phyloP scores from a whole-genome alignment of 2,888 invertebrate genomes.

The Hymenopus coronatus region DNA sequence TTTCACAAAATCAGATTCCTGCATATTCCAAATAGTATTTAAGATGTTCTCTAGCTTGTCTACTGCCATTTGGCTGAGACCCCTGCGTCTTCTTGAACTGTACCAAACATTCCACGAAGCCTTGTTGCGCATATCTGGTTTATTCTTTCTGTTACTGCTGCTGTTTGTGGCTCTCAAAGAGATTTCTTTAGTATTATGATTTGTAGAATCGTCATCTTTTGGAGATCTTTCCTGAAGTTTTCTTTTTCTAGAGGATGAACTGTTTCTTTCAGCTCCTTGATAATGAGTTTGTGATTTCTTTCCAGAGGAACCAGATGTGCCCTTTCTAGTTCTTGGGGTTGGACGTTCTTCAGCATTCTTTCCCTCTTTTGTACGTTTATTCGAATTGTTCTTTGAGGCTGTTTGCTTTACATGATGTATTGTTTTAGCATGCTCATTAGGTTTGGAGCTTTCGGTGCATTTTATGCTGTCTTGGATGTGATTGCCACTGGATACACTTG shows the following conservation, averaged over 20 bases:
- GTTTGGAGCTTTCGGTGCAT: background rate
- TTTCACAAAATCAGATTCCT: conserved; percentile 39
- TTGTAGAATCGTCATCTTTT: background rate
- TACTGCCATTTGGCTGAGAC: conserved; percentile 38
- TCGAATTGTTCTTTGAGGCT: background rate
- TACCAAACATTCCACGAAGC: conserved; percentile 43
- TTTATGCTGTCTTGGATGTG: background rate
- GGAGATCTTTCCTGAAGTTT: background rate
- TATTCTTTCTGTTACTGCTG: background rate
- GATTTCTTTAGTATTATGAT: background rate
- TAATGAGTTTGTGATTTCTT: background rate
- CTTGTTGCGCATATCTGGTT: conserved; percentile 36
- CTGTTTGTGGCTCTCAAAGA: conserved; percentile 32
- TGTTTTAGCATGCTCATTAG: background rate
- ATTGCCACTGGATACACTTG: background rate
- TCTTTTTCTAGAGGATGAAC: background rate
- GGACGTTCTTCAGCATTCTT: background rate
- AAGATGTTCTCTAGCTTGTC: conserved; percentile 42
- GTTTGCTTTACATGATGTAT: background rate
- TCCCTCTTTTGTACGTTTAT: background rate
- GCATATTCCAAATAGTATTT: conserved; percentile 42
- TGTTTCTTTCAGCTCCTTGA: background rate
- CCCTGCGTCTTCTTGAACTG: conserved; percentile 41
- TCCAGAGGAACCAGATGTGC: background rate
- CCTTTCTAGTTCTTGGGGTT: background rate